Base-by-base conservation (phyloP, 2,888 invertebrate genomes). In the Digitonthophagus gazella region DNA sequence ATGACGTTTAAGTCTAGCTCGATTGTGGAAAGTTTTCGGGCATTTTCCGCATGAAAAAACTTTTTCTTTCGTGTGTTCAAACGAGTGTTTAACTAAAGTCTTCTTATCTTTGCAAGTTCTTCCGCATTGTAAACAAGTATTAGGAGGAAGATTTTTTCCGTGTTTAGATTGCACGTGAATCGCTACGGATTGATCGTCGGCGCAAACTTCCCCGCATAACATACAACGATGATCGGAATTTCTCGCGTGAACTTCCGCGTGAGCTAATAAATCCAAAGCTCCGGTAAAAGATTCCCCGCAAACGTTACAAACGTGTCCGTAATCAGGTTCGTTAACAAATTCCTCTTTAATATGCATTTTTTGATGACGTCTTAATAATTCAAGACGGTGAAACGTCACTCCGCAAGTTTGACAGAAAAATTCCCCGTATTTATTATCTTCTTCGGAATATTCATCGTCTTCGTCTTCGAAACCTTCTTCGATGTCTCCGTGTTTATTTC, bases 211-310 rank as follows among this genome's bases (percentile, higher is more conserved):
- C 0, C 90, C 90, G 73, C 90, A 90, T 58, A 89, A 81, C 79
- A 90, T 86, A 77, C 90, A 90, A 67, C 90, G 82, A 71, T 85
- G 85, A 11, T 86, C 85, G 64, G 85, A 83, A 69, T 84, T 87
- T 76, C 90, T 84, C 57, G 92, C 90, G 81, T 93, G 93, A 3
- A 90, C 85, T 84, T 93, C 93, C 0, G 92, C 91, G 82, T 93
- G 93, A 15, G 93, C 91, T 58, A 92, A 84, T 74, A 93, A 85
- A 79, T 92, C 91, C 76, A 92, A 82, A 66, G 92, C 91, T 83
- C 91, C 92, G 57, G 88, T 86, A 80, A 92, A 93, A 71, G 87
- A 87, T 82, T 92, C 91, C 63, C 93, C 93, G 80, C 93, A 93
- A 54, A 91, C 91, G 78, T 89, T 91, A 80, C 93, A 94, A 72